phyloP scores from a whole-genome alignment of 2,888 invertebrate genomes.

The Orgyia antiqua region DNA sequence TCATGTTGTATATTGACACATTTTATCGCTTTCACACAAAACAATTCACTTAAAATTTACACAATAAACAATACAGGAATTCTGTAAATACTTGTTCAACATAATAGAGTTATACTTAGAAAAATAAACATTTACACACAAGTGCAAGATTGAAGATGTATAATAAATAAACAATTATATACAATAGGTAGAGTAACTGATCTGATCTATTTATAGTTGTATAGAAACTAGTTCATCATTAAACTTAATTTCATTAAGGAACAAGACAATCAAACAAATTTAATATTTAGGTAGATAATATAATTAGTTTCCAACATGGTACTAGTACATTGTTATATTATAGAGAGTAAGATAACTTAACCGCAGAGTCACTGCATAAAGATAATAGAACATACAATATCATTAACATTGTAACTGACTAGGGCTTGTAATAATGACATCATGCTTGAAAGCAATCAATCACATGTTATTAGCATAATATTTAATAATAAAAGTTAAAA shows the following conservation, averaged over 20 bases:
- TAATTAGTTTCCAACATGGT: neutral
- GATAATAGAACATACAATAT: slow-evolving; percentile 12
- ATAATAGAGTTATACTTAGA: slow-evolving; percentile 65
- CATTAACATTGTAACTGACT: slow-evolving; percentile 46
- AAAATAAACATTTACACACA: slow-evolving; percentile 53
- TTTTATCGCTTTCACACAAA: slow-evolving; percentile 73
- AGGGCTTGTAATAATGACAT: slow-evolving; percentile 42
- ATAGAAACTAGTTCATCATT: too few relatives aligned
- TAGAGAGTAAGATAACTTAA: neutral
- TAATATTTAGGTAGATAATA: neutral
- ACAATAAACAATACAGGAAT: slow-evolving; percentile 64
- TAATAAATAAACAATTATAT: slow-evolving; percentile 39
- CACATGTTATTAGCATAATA: slow-evolving; percentile 15
- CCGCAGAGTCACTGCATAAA: neutral
- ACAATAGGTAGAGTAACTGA: neutral
- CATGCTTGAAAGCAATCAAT: slow-evolving; percentile 20
- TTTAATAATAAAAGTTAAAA: slow-evolving; percentile 7
- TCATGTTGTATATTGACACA: slow-evolving; percentile 74
- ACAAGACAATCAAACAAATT: neutral
- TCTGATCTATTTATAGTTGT: too few relatives aligned
- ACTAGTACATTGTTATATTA: too few relatives aligned
- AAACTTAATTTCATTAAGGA: neutral
- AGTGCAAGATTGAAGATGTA: slow-evolving; percentile 38
- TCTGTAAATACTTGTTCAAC: slow-evolving; percentile 57
- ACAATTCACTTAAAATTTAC: slow-evolving; percentile 71